These are phyloP conservation scores for Vanessa atalanta DNA, from an alignment of 1,140 invertebrate species.

Conservation along the genomic window DNA sequence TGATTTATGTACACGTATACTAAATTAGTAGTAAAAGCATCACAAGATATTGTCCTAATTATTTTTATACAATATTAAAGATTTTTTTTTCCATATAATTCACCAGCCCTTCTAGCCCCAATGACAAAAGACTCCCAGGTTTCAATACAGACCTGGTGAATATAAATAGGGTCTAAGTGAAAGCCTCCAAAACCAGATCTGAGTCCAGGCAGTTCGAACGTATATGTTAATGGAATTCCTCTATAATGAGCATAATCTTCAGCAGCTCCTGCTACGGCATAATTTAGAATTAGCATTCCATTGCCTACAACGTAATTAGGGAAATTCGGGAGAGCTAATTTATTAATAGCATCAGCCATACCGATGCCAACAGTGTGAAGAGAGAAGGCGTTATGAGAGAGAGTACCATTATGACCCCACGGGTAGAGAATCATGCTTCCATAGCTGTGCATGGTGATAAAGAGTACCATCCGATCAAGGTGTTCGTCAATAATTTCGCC, in stretches of 20 bases:
- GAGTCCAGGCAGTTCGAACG: constrained; percentile 41
- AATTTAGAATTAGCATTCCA: constrained; percentile 42
- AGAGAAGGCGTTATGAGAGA: constrained; percentile 77
- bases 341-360: constrained; percentile 36
- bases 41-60: too few species aligned
- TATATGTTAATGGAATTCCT: constrained; percentile 48
- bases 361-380: constrained; percentile 55
- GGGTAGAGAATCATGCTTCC: constrained; percentile 4
- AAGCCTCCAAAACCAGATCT: constrained; percentile 83
- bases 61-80: too few species aligned
- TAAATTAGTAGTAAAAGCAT: too few species aligned
- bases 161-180: constrained; percentile 81
- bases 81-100: background rate
- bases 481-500: constrained; percentile 67
- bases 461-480: constrained; percentile 55
- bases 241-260: constrained; percentile 85
- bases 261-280: constrained; percentile 82
- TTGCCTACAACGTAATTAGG: constrained; percentile 50
- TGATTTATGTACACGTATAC: too few species aligned
- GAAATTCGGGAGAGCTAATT: constrained; percentile 34
- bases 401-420: constrained; percentile 64
- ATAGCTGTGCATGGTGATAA: constrained; percentile 15
- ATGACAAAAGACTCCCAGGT: constrained; percentile 86
- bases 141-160: constrained; percentile 80
- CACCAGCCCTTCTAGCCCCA: constrained; percentile 48